A percentile compares a stretch with the other conserved stretches of the same genome.
These are phyloP conservation scores for Beroe forskalii DNA, from an alignment of 37 sponge, comb jelly and placozoan species.

Conservation along the genomic window DNA sequence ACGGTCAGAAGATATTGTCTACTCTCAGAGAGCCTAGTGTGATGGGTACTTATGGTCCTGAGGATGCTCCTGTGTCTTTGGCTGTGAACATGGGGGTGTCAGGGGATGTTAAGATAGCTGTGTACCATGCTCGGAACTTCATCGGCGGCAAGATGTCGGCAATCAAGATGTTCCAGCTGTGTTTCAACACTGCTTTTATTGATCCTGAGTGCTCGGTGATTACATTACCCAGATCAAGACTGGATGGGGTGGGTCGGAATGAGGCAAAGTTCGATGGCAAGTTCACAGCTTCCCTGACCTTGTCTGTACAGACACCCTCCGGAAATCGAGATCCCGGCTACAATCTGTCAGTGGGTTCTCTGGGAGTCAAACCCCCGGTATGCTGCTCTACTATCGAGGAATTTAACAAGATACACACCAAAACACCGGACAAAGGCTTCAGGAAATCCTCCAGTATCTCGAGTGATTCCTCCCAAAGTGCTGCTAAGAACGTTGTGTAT, in stretches of 20 bases:
- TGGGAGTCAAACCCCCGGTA: constrained; percentile 47
- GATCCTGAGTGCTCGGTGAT: constrained; percentile 50
- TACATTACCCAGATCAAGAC: constrained; percentile 40
- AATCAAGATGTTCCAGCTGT: constrained; percentile 81
- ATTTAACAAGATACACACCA: not conserved
- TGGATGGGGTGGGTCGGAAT: constrained; percentile 23
- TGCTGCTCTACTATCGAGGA: constrained; percentile 35
- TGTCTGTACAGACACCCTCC: not conserved
- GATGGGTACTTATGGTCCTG: constrained; percentile 27
- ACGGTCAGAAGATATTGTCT: constrained; percentile 37
- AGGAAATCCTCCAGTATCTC: not conserved
- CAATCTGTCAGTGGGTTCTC: not conserved
- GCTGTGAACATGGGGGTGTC: constrained; percentile 34
- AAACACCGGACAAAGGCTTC: constrained; percentile 41
- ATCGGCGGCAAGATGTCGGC: constrained; percentile 73
- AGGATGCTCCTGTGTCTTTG: not conserved
- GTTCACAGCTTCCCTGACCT: not conserved
- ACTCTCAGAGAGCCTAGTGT: constrained; percentile 51
- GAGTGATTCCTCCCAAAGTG: not conserved
- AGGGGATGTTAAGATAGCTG: constrained; percentile 20
- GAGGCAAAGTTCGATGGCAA: constrained; percentile 7
- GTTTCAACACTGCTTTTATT: constrained; percentile 85
- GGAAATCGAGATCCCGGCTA: not conserved
- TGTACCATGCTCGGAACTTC: constrained; percentile 43
- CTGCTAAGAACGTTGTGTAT: not conserved